These are phyloP conservation scores for Biston stratarius DNA, from an alignment of 2,888 invertebrate species.

Conservation along the genomic window DNA sequence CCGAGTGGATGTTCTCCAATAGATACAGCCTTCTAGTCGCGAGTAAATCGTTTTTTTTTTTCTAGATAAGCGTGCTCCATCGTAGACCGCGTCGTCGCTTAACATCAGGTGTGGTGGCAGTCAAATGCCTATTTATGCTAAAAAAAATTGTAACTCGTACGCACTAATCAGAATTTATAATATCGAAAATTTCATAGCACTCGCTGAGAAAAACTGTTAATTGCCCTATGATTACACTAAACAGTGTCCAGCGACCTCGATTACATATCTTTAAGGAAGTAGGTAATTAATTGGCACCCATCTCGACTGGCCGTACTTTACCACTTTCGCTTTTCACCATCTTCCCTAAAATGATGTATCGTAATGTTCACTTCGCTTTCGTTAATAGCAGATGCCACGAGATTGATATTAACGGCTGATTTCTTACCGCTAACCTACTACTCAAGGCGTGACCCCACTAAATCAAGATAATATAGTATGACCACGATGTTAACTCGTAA, in stretches of 20 bases:
- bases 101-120: too few species aligned
- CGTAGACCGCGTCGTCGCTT: too few species aligned
- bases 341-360: constrained; percentile 23
- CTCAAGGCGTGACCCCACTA: constrained; percentile 26
- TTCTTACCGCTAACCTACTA: constrained; percentile 29
- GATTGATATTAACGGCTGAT: constrained; percentile 30
- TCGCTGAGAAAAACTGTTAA: too few species aligned
- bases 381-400: constrained; percentile 24
- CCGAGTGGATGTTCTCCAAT: too few species aligned
- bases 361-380: constrained; percentile 11
- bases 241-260: not conserved
- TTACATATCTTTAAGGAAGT: not conserved
- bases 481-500: constrained; percentile 3
- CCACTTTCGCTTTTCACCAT: constrained; percentile 28
- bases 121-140: too few species aligned
- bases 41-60: too few species aligned
- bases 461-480: constrained; percentile 25
- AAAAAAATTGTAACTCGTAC: too few species aligned
- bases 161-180: too few species aligned
- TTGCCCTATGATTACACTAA: not conserved
- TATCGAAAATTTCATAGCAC: too few species aligned
- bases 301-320: constrained; percentile 17
- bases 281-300: constrained; percentile 16
- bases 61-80: not conserved
- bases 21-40: too few species aligned